Evolutionary conservation across 2,113 vertebrate species (phyloP), one percentile per base, ranked within the genome.

Genomic region (Verasper variegatus): DNA sequence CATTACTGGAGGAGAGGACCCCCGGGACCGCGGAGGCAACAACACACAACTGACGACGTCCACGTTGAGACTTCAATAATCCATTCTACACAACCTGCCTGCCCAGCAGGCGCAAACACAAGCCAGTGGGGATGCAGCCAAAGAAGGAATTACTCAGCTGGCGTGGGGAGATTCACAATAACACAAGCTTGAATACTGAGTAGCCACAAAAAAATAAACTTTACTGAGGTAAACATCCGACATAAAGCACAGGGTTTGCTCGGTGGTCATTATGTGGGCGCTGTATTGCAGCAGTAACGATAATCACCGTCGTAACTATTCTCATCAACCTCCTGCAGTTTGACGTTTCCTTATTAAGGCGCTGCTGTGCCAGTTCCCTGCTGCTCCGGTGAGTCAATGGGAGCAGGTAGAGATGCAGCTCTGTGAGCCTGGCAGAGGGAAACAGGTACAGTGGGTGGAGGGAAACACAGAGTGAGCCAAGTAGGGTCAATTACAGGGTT

Each of bases 301-400:
- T 88, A 75, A 90, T 91, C 68, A 73, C 76, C 51, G 67, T 83
- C 51, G 65, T 86, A 84, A 86, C 78, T 85, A 76, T 83, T 78
- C 76, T 78, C 78, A 86, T 92, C 87, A 84, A 69, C 86, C 68
- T 85, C 88, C 86, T 65, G 79, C 26, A 7, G 85, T 76, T 85
- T 42, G 11, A 66, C 27, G 15, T 59, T 70, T 64, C 74, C 72
- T 37, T 77, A 75, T 81, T 67, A 85, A 84, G 75, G 51, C 20
- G 14, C 78, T 31, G 73, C 58, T 68, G 72, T 55, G 57, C 0
- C 2, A 71, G 59, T 65, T 67, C 57, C 79, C 73, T 45, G 84
- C 71, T 72, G 84, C 65, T 71, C 54, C 21, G 31, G 17, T 8
- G 51, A 78, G 67, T 80, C 55, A 65, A 24, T 68, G 52, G 60